Percentiles rank a stretch among this genome's conserved stretches.
These are phyloP conservation scores for Esperia sulphurella DNA, from an alignment of 2,888 invertebrate genomes.

Conservation along the genomic window DNA sequence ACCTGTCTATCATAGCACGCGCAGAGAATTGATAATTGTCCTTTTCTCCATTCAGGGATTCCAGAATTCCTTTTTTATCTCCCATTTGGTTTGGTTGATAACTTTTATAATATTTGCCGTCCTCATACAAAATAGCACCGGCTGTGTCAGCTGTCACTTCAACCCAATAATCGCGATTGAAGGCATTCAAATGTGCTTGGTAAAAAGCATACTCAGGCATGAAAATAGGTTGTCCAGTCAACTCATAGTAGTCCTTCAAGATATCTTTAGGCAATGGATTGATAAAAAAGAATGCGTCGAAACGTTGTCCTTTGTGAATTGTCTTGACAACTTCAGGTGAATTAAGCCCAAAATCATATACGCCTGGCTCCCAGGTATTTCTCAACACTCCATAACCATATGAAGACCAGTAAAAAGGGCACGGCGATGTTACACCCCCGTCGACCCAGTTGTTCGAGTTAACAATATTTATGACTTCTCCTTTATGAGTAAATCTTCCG, in stretches of 20 bases:
- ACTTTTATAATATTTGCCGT: constrained; percentile 60
- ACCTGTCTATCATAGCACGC: constrained; percentile 67
- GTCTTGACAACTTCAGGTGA: constrained; percentile 30
- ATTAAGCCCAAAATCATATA: constrained; percentile 55
- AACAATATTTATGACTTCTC: constrained; percentile 48
- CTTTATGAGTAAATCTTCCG: constrained; percentile 65
- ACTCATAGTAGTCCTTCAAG: constrained; percentile 60
- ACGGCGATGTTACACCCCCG: constrained; percentile 64
- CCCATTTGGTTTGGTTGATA: constrained; percentile 54
- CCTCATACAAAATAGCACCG: constrained; percentile 59
- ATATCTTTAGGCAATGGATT: constrained; percentile 46
- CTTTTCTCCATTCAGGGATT: constrained; percentile 68
- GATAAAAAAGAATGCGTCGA: constrained; percentile 65
- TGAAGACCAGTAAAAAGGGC: constrained; percentile 68
- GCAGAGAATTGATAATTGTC: constrained; percentile 71
- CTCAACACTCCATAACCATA: constrained; percentile 61
- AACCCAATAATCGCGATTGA: constrained; percentile 72
- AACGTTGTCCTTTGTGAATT: constrained; percentile 41
- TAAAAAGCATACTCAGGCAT: constrained; percentile 68
- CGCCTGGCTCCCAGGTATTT: constrained; percentile 64
- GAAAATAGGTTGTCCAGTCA: constrained; percentile 60
- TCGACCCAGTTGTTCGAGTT: constrained; percentile 63
- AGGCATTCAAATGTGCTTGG: constrained; percentile 66
- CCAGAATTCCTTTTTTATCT: constrained; percentile 53
- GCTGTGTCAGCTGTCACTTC: constrained; percentile 37